Percentiles rank a stretch among this genome's conserved stretches.
phyloP scores from a whole-genome alignment of 2,113 vertebrate species.

The Bubo bubo region DNA sequence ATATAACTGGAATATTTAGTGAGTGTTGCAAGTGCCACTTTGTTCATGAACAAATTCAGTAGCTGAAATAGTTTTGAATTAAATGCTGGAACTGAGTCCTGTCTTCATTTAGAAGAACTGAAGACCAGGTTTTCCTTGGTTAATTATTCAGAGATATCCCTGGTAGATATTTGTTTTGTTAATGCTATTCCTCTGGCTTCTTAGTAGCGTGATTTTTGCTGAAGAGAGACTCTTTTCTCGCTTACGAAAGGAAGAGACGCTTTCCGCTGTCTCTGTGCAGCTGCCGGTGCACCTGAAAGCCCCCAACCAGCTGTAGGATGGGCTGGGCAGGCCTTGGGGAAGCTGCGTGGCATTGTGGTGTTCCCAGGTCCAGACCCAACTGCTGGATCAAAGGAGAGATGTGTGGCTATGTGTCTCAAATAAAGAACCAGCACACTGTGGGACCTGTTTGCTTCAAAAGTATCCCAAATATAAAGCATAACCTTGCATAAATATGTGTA shows the following conservation, averaged over 20 bases:
- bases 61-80: neutral
- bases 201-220: neutral
- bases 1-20: neutral
- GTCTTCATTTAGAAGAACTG: neutral
- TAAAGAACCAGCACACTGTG: neutral
- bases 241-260: neutral
- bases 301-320: fast-evolving
- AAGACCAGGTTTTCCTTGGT: neutral
- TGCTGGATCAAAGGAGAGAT: neutral
- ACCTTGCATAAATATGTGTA: neutral
- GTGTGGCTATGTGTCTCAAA: neutral
- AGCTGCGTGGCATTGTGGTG: fast-evolving
- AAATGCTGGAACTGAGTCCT: fast-evolving
- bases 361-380: neutral
- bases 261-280: neutral
- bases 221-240: neutral
- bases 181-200: neutral
- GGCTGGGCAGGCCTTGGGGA: neutral
- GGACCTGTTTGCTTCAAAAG: neutral
- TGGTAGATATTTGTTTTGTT: neutral
- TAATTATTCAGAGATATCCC: neutral
- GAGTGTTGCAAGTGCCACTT: neutral
- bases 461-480: neutral
- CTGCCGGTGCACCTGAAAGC: neutral
- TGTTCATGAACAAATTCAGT: neutral